Conservation (phyloP, 2,888 invertebrate species). For the Mythimna pallens region DNA sequence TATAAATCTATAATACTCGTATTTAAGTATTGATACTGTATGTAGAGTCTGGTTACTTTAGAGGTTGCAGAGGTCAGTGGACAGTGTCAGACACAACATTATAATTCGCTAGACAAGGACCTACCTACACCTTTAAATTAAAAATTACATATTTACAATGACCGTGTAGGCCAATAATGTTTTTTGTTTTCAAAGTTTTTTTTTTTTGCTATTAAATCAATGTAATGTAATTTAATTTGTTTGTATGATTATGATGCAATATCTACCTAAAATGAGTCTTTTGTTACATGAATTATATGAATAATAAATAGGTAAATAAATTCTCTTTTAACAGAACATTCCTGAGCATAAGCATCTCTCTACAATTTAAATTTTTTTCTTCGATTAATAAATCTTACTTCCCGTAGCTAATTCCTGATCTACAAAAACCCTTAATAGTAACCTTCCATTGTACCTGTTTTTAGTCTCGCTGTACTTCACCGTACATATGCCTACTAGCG, state of each 20-base stretch:
- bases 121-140: not conserved
- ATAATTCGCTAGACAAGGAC: not conserved
- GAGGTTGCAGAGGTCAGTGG: not conserved
- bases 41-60: not conserved
- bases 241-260: too few relatives aligned
- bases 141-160: not conserved
- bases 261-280: too few relatives aligned
- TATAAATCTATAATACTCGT: too few relatives aligned
- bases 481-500: conserved; percentile 5
- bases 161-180: too few relatives aligned
- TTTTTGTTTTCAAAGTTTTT: not conserved
- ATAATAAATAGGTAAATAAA: too few relatives aligned
- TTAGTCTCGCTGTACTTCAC: not conserved
- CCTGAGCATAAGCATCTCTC: not conserved
- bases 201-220: too few relatives aligned
- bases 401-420: not conserved
- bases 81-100: not conserved
- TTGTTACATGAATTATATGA: too few relatives aligned
- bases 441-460: conserved; percentile 15
- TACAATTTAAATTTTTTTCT: not conserved
- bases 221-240: too few relatives aligned
- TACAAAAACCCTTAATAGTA: conserved; percentile 6
- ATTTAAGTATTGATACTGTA: too few relatives aligned
- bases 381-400: not conserved
- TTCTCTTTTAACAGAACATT: too few relatives aligned